Evolutionary conservation across 2,113 vertebrate genomes (phyloP), one percentile per base, ranked within the genome.

Genomic region (Regulus satrapa): DNA sequence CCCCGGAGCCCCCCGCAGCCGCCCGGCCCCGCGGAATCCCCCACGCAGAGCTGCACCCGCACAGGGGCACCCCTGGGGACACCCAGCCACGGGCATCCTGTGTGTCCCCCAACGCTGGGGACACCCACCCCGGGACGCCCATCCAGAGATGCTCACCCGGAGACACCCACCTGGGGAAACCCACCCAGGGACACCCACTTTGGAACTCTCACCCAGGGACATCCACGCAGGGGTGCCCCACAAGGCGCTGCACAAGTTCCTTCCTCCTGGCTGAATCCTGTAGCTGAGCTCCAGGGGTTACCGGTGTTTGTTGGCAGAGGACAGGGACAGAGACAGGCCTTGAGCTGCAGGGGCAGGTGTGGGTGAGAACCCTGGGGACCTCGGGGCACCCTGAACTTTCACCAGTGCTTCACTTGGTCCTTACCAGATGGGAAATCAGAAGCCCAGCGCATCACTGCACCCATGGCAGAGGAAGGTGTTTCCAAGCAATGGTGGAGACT

Each of bases 361-460:
- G 66, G 21, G 19, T 49, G 36, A 25, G 45, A 54, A 18, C 25
- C 23, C n/a, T 21, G 5, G 34, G 46, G 34, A 67, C 29, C 23
- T 40, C 69, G 14, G 55, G 15, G 28, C 38, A 26, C 69, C 32
- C 40, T 10, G 40, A 40, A 48, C 13, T 62, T 56, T 41, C 45
- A 34, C 32, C 3, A 0, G 12, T 18, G 41, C 46, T 61, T 48
- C 0, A 0, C 45, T 46, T 17, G 18, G 23, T 49, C 29, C 29
- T 85, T 17, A 21, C 4, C 29, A 14, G 32, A 8, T 4, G 7
- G 26, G 29, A 77, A 69, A 46, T 41, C 25, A 19, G 86, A n/a
- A 73, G 23, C 66, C 51, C 46, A 6, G 55, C 66, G 11, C 19
- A 7, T 36, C 45, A 6, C 55, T 2, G 6, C 48, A 55, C 28